A percentile compares a stretch with the other conserved stretches of the same genome.
These are phyloP conservation scores for Amiota communis DNA, from an alignment of 2,888 invertebrate species.

Conservation along the genomic window DNA sequence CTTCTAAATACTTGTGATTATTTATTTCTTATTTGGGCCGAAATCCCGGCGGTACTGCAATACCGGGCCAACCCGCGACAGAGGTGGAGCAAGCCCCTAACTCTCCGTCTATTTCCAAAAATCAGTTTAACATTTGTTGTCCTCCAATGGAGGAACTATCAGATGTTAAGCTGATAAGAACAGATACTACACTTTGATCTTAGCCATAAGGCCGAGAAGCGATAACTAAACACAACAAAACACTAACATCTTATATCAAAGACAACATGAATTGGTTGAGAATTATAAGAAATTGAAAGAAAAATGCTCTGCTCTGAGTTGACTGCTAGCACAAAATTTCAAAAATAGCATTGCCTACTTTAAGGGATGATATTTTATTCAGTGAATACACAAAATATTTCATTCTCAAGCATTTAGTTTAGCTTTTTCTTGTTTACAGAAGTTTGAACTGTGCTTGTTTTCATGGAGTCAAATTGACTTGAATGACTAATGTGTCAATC, in stretches of 20 bases:
- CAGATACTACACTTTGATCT: conserved; percentile 80
- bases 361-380: too few species aligned
- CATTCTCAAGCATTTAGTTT: too few species aligned
- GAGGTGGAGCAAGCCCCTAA: conserved; percentile 80
- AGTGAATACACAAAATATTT: too few species aligned
- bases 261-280: not conserved
- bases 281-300: not conserved
- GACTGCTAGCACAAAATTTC: too few species aligned
- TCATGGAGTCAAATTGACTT: too few species aligned
- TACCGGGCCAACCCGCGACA: conserved; percentile 80
- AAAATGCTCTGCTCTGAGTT: too few species aligned
- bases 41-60: conserved; percentile 77
- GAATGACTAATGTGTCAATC: too few species aligned
- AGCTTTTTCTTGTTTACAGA: too few species aligned
- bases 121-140: conserved; percentile 77
- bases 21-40: not conserved
- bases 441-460: too few species aligned
- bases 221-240: conserved; percentile 42
- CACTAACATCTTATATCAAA: conserved; percentile 41
- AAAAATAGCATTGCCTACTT: too few species aligned
- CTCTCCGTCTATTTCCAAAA: conserved; percentile 75
- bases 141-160: conserved; percentile 76
- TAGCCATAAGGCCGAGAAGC: conserved; percentile 76
- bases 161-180: conserved; percentile 82
- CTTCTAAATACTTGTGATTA: too few species aligned